These are phyloP conservation scores for Drosophila willistoni DNA, from an alignment of 1,140 invertebrate species.

Conservation along the genomic window DNA sequence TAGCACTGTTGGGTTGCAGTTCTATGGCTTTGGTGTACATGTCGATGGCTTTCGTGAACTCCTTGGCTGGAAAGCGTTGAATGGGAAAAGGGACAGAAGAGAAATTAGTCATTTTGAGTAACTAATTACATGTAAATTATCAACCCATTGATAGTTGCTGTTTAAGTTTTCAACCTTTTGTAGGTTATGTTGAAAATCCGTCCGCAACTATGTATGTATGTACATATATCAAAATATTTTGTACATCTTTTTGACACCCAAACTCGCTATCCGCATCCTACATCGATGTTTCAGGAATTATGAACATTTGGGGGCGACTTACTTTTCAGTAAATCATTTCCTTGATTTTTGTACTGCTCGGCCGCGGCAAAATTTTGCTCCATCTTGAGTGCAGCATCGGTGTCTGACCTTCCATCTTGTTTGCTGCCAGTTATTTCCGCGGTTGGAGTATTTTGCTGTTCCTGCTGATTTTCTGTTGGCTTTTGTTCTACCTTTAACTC, in stretches of 20 bases:
- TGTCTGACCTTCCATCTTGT: constrained; percentile 33
- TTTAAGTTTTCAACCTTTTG: constrained; percentile 38
- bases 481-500: constrained; percentile 63
- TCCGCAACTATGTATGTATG: constrained; percentile 21
- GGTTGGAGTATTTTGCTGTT: constrained; percentile 24
- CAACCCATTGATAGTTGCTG: constrained; percentile 40
- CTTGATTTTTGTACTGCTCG: constrained; percentile 91
- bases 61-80: constrained; percentile 88
- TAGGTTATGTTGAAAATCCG: constrained; percentile 57
- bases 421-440: constrained; percentile 50
- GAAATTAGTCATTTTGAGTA: constrained; percentile 16
- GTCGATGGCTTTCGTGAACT: constrained; percentile 94
- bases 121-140: constrained; percentile 59
- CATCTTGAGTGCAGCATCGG: constrained; percentile 40
- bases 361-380: constrained; percentile 84
- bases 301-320: constrained; percentile 69
- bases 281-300: background rate
- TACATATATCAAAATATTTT: background rate
- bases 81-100: background rate
- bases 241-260: constrained; percentile 5
- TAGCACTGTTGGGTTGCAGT: constrained; percentile 91
- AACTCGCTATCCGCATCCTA: background rate
- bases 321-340: constrained; percentile 95
- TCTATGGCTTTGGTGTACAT: constrained; percentile 96
- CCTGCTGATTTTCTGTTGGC: constrained; percentile 46